These are phyloP conservation scores for Labeo rohita DNA, from an alignment of 2,113 vertebrate genomes.

Conservation along the genomic window DNA sequence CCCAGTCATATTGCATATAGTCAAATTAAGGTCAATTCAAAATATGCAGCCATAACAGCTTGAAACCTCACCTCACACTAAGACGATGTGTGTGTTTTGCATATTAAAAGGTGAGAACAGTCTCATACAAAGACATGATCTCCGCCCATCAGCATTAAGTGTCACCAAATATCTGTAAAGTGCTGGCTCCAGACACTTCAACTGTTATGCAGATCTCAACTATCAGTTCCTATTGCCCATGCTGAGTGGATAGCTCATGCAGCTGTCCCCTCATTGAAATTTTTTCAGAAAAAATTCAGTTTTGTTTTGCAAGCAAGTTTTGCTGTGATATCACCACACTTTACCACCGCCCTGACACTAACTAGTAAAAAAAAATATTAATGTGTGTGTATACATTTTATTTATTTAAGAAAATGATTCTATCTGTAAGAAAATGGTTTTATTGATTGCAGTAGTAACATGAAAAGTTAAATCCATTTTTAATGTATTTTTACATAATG, in stretches of 20 bases:
- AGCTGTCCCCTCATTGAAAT: background rate
- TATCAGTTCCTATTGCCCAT: slow-evolving; percentile 25
- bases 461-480: too few relatives aligned
- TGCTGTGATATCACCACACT: background rate
- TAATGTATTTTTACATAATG: too few relatives aligned
- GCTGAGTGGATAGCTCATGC: background rate
- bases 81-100: background rate
- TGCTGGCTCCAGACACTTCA: slow-evolving; percentile 4
- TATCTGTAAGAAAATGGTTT: too few relatives aligned
- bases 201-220: slow-evolving; percentile 27
- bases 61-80: background rate
- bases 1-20: background rate
- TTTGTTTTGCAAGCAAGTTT: background rate
- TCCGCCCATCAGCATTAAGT: background rate
- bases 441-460: too few relatives aligned
- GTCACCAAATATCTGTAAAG: slow-evolving; percentile 4
- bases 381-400: background rate
- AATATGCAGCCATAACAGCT: background rate
- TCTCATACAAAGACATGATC: background rate
- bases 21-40: background rate
- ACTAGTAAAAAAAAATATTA: background rate
- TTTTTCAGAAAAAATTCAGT: background rate
- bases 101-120: slow-evolving; percentile 18
- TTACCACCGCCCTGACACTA: background rate
- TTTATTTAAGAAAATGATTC: too few relatives aligned